Percentiles rank a stretch among this genome's conserved stretches.
Evolutionary conservation across 2,888 invertebrate genomes (phyloP).

Genomic region (Rhorus exstirpatorius): DNA sequence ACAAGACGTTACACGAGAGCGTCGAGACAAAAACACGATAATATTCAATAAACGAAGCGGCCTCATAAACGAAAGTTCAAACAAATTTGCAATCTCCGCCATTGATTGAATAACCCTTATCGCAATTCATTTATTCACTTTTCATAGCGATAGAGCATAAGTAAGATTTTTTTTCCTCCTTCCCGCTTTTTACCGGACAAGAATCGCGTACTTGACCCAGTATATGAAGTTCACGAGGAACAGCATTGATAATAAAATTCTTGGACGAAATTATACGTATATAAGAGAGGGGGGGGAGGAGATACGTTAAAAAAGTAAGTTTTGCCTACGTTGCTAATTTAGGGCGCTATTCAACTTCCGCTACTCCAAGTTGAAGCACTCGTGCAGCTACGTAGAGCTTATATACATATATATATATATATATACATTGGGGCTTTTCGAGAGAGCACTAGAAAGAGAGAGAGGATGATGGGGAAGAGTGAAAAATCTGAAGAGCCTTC

Average conservation of each 20-base stretch:
- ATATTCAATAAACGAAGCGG: constrained; percentile 46
- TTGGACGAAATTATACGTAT: constrained; percentile 48
- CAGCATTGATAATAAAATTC: constrained; percentile 46
- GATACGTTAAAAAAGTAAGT: constrained; percentile 42
- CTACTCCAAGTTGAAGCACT: constrained; percentile 45
- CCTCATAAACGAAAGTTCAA: not conserved
- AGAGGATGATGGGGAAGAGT: not conserved
- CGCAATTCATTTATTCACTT: constrained; percentile 9
- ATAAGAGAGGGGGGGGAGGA: not conserved
- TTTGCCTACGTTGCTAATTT: constrained; percentile 46
- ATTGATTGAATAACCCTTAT: constrained; percentile 4
- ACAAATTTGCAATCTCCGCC: not conserved
- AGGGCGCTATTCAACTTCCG: constrained; percentile 56
- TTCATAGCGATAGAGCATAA: not conserved
- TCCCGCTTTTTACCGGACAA: not conserved
- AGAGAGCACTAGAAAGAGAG: not conserved
- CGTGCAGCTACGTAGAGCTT: not conserved
- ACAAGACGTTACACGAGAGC: not conserved
- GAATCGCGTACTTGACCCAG: constrained; percentile 38
- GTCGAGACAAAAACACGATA: constrained; percentile 17
- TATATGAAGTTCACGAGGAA: constrained; percentile 21
- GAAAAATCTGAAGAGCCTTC: constrained; percentile 41
- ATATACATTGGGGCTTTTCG: not conserved
- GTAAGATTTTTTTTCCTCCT: not conserved
- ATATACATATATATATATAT: constrained; percentile 1